Evolutionary conservation across 1,140 invertebrate species (phyloP).

Genomic region (Yoshiicerus persimilis): DNA sequence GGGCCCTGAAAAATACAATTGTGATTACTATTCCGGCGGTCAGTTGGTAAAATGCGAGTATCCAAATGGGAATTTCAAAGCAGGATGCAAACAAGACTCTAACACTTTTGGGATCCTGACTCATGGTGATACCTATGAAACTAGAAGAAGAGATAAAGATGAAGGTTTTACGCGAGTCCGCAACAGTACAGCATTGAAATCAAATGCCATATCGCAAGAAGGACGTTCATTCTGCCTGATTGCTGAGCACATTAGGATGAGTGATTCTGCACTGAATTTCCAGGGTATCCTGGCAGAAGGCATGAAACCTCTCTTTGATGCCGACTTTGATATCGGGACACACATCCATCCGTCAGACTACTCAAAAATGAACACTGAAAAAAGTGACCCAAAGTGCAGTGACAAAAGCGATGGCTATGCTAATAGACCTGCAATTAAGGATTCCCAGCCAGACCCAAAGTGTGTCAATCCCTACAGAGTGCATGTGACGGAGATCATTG

Average conservation of each 20-base stretch:
- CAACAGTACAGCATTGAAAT: neutral
- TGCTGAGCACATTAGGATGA: neutral
- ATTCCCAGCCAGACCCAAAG: neutral
- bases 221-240: slow-evolving; percentile 11
- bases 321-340: slow-evolving; percentile 28
- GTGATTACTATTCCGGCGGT: too few relatives aligned
- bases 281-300: neutral
- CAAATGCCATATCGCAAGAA: slow-evolving; percentile 37
- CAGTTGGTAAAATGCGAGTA: too few relatives aligned
- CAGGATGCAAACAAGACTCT: too few relatives aligned
- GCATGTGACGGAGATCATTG: neutral
- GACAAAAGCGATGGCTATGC: neutral
- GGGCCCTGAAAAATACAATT: too few relatives aligned
- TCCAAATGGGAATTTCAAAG: too few relatives aligned
- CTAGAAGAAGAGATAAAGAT: too few relatives aligned
- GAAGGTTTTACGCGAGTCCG: neutral
- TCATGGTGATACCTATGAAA: too few relatives aligned
- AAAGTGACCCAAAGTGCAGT: neutral
- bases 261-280: neutral
- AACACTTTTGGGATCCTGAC: too few relatives aligned
- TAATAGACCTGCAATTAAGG: neutral
- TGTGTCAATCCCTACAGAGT: slow-evolving; percentile 30
- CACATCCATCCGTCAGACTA: slow-evolving; percentile 8
- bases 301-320: neutral
- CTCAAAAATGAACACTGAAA: neutral